Evolutionary conservation across 2,797 vertebrate genomes (phyloP).

Genomic region (Chelidonichthys spinosus): DNA sequence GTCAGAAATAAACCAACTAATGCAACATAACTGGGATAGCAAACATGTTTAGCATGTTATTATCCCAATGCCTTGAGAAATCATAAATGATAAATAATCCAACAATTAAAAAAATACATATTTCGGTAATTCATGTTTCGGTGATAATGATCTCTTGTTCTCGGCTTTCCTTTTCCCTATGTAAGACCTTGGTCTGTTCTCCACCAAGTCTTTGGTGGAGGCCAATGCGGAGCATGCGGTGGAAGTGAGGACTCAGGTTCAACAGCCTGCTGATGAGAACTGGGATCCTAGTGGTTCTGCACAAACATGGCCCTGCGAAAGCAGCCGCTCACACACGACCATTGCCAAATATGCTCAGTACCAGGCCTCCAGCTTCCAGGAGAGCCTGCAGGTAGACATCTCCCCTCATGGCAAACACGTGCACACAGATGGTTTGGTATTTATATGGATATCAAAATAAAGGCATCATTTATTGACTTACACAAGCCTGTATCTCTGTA

Average conservation of each 20-base stretch:
- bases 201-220: constrained; percentile 94
- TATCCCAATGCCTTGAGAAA: not conserved
- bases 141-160: not conserved
- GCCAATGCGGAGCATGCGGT: constrained; percentile 91
- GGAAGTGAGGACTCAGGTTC: constrained; percentile 94
- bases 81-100: not conserved
- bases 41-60: not conserved
- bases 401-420: constrained; percentile 37
- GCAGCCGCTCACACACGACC: constrained; percentile 94
- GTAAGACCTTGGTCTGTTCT: constrained; percentile 91
- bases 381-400: constrained; percentile 89
- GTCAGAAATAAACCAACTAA: not conserved
- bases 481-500: not conserved
- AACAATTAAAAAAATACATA: not conserved
- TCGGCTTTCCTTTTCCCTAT: constrained; percentile 2
- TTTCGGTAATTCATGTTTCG: not conserved
- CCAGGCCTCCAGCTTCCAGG: constrained; percentile 95
- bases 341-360: constrained; percentile 95
- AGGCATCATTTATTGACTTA: not conserved
- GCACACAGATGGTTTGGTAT: not conserved
- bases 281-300: constrained; percentile 87
- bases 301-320: constrained; percentile 94
- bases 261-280: constrained; percentile 94
- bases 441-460: not conserved
- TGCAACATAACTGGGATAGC: not conserved